These are phyloP conservation scores for Drosophila mayaguana DNA, from an alignment of 2,888 invertebrate species.

Conservation along the genomic window DNA sequence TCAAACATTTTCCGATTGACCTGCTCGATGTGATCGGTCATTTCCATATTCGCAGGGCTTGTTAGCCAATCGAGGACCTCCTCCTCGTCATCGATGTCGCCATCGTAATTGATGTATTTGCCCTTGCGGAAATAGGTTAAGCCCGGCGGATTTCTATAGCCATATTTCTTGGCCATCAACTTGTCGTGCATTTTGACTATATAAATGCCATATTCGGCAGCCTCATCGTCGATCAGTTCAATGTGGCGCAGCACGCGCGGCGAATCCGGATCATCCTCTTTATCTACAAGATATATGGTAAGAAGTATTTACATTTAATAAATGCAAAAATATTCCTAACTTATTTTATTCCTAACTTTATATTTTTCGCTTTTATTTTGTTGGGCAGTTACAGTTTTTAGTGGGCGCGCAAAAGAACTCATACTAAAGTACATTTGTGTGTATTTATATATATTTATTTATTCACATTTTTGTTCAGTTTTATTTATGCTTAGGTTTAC, in stretches of 20 bases:
- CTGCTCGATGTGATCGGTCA: slow-evolving; percentile 95
- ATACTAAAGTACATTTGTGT: slow-evolving; percentile 20
- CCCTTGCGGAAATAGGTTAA: slow-evolving; percentile 95
- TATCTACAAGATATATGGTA: slow-evolving; percentile 86
- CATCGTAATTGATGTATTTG: slow-evolving; percentile 95
- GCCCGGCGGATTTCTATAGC: slow-evolving; percentile 94
- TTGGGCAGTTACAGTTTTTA: slow-evolving; percentile 83
- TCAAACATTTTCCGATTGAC: slow-evolving; percentile 97
- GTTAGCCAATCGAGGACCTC: slow-evolving; percentile 95
- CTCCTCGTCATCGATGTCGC: slow-evolving; percentile 96
- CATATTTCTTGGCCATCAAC: slow-evolving; percentile 97
- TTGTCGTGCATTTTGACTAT: slow-evolving; percentile 94
- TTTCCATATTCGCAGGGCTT: slow-evolving; percentile 96
- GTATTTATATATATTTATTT: slow-evolving; percentile 3
- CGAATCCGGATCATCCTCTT: slow-evolving; percentile 92
- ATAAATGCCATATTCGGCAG: slow-evolving; percentile 95
- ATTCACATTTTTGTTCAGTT: slow-evolving; percentile 17
- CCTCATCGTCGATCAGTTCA: slow-evolving; percentile 96
- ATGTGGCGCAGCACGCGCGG: slow-evolving; percentile 93
- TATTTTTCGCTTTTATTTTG: slow-evolving; percentile 14
- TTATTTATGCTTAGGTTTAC: slow-evolving; percentile 42
- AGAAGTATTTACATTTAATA: background rate
- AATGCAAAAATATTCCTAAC: background rate
- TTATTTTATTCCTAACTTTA: too few relatives aligned
- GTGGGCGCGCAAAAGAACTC: slow-evolving; percentile 65